Base-by-base conservation (phyloP, 2,888 invertebrate genomes). In the Epistrophe grossulariae region DNA sequence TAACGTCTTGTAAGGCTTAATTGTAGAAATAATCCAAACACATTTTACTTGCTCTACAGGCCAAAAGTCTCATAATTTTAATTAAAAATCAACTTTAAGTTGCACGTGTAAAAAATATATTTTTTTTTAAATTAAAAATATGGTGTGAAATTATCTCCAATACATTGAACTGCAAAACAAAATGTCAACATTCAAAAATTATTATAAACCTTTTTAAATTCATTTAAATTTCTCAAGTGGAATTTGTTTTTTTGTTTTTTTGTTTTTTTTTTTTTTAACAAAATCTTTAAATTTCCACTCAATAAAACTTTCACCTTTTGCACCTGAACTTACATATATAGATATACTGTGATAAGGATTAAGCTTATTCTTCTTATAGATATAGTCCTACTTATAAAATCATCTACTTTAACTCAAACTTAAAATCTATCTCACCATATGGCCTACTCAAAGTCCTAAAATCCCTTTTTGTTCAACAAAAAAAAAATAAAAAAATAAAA, bases 361-460 rank as follows among this genome's bases (percentile, higher is more conserved):
- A 66, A 50, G 66, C 28, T 66, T 17, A 43, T 35, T 50, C 66
- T 66, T 66, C 9, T 52, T 40, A 4, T n/a, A 19, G 2, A 11
- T 28, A 24, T 48, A 74, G 60, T 43, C 57, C 85, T 82, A 50
- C 81, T 78, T 74, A 85, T 77, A 85, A 78, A 85, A 85, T 78
- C 74, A 78, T 85, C 74, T 78, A 81, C 81, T 85, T 82, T 62
- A 81, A 66, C 35, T 66, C 8, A 48, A 81, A 55, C 81, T 85
- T 57, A 60, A 80, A 81, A 78, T 85, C 78, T 78, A 78, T 85
- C 78, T 81, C 81, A 74, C 73, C 85, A 85, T 81, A 82, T 85
- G 85, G 77, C 73, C 52, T 43, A 57, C 72, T 66, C 40, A 60
- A 62, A 68, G 68, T 70, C 57, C 68, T 85, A 28, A 78, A 85